Evolutionary conservation across 1,140 invertebrate species (phyloP).

Genomic region (Myzus persicae): DNA sequence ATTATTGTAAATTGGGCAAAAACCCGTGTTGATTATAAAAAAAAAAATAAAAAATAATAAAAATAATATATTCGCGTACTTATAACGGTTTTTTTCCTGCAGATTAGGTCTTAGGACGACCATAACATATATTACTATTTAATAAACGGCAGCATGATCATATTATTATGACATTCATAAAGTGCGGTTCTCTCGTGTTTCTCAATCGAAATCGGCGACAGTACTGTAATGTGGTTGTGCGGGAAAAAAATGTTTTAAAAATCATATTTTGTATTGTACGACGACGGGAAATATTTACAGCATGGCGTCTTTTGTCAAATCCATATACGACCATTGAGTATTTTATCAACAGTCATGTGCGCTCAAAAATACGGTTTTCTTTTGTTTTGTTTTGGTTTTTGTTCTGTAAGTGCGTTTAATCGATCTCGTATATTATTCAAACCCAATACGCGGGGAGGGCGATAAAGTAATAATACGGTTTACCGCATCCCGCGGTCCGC

Average conservation of each 20-base stretch:
- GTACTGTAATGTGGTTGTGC: background rate
- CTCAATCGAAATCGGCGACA: background rate
- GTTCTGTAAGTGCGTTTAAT: background rate
- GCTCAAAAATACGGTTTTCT: background rate
- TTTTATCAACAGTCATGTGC: background rate
- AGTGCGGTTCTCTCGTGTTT: background rate
- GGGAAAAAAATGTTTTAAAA: background rate
- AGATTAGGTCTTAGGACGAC: background rate
- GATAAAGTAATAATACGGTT: no score
- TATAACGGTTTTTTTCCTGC: background rate
- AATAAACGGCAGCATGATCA: background rate
- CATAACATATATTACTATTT: background rate
- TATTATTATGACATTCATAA: background rate
- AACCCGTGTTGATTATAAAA: no score
- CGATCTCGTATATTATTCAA: background rate
- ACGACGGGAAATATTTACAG: background rate
- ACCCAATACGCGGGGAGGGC: no score
- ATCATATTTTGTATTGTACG: background rate
- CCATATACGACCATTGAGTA: background rate
- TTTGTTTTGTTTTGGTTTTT: no score
- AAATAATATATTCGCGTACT: no score
- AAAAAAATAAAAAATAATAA: no score
- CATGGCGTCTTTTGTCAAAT: background rate
- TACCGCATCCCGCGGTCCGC: no score
- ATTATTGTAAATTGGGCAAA: no score